Percentiles rank a stretch among this genome's conserved stretches.
Conservation (phyloP, 1,140 invertebrate genomes). For the Campoletis sonorensis region DNA sequence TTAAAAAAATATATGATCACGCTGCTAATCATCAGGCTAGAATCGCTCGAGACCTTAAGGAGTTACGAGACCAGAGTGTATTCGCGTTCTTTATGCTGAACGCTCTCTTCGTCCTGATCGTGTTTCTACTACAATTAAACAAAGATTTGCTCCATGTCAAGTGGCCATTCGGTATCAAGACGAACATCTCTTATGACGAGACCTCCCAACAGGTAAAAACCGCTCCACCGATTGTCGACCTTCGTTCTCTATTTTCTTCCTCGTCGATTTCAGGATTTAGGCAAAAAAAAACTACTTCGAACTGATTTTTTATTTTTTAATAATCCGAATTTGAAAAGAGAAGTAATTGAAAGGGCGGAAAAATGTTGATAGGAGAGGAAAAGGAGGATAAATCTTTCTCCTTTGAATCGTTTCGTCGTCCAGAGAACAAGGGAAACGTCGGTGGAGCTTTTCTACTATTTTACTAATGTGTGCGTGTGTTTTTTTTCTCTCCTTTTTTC, state of each 20-base stretch:
- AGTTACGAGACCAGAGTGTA: conserved; percentile 94
- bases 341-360: too few relatives aligned
- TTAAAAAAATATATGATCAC: conserved; percentile 48
- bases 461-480: conserved; percentile 60
- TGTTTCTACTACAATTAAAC: conserved; percentile 97
- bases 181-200: conserved; percentile 94
- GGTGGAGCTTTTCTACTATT: conserved; percentile 58
- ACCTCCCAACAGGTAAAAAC: conserved; percentile 90
- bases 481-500: conserved; percentile 56
- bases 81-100: conserved; percentile 99
- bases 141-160: conserved; percentile 95
- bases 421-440: conserved; percentile 40
- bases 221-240: conserved; percentile 65
- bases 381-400: background rate
- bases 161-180: conserved; percentile 95
- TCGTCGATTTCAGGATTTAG: too few relatives aligned
- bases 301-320: too few relatives aligned
- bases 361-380: background rate
- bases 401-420: background rate
- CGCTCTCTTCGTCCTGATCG: conserved; percentile 97
- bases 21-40: conserved; percentile 82
- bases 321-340: too few relatives aligned
- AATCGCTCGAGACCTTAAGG: conserved; percentile 93
- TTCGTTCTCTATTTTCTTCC: background rate
- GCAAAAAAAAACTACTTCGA: too few relatives aligned